Evolutionary conservation across 2,888 invertebrate genomes (phyloP), one percentile per base, ranked within the genome.

Genomic region (Buathra laborator): DNA sequence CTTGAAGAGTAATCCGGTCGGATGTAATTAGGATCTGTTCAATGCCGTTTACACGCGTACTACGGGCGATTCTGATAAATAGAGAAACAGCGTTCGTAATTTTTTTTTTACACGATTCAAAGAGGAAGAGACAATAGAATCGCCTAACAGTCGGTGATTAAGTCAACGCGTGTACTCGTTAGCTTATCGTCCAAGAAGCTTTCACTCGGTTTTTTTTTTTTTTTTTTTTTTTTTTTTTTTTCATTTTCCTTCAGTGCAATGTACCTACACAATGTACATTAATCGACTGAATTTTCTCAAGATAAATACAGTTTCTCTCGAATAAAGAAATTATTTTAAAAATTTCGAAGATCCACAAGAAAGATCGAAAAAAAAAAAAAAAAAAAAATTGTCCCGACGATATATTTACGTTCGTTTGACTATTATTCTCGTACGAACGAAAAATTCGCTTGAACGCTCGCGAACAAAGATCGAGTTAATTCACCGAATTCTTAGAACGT

Each of bases 151-250:
- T 3, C 3, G 3, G 12, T 14, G 46, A 48, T 53, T 53, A 32
- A 43, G 44, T 66, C 64, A 68, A 66, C 51, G 37, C 14, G 12
- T 71, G 64, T 64, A 48, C 79, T 71, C 72, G 79, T 32, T 14
- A 46, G 14, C 16, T 64, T 70, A 72, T 66, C 44, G 71, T 72
- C 79, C 66, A 80, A 66, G 66, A 19, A 72, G 79, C 79, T 80
- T 80, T 80, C 79, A 80, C 79, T 80, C 70, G 37, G 37, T 1
- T 70, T 37, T 0, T 37, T 4, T 1, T 7, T 37, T 37, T 37
- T 37, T 37, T 37, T 37, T 5, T 37, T 9, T 37, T 37, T 37
- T 37, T 70, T 53, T 32, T 32, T 32, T 32, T 32, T 16, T 16
- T 53, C 44, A 72, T 72, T 72, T 72, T 72, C 43, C 32, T 44